phyloP scores from a whole-genome alignment of 2,888 invertebrate species.

The Zaprionus obscuricornis region DNA sequence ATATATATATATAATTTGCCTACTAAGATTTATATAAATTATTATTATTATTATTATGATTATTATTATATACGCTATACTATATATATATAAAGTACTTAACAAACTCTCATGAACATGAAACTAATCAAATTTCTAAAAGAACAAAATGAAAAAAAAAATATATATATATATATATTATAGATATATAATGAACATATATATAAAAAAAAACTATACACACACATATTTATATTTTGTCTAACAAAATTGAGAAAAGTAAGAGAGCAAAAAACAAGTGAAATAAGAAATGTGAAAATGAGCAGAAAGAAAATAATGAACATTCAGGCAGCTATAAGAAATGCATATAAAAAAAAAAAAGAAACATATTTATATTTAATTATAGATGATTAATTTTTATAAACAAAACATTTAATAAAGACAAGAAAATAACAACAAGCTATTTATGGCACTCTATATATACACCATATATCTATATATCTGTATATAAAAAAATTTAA shows the following conservation, averaged over 20 bases:
- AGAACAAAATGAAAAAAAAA: conserved; percentile 46
- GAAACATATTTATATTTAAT: conserved; percentile 30
- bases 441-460: conserved; percentile 31
- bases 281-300: not conserved
- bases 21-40: conserved; percentile 11
- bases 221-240: conserved; percentile 65
- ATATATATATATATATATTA: conserved; percentile 45
- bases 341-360: conserved; percentile 39
- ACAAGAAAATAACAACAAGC: no score
- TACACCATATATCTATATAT: conserved; percentile 20
- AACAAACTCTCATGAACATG: conserved; percentile 50
- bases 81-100: conserved; percentile 60
- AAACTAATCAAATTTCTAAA: conserved; percentile 73
- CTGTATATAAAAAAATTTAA: conserved; percentile 30
- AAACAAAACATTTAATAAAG: conserved; percentile 55
- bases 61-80: conserved; percentile 11
- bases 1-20: conserved; percentile 29
- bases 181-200: conserved; percentile 33
- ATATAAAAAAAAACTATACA: conserved; percentile 13
- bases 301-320: conserved; percentile 15
- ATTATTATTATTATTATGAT: conserved; percentile 8
- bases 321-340: conserved; percentile 58
- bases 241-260: conserved; percentile 73
- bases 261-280: conserved; percentile 18
- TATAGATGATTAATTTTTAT: conserved; percentile 63